These are phyloP conservation scores for Halichoeres trimaculatus DNA, from an alignment of 2,113 vertebrate genomes.

Conservation along the genomic window DNA sequence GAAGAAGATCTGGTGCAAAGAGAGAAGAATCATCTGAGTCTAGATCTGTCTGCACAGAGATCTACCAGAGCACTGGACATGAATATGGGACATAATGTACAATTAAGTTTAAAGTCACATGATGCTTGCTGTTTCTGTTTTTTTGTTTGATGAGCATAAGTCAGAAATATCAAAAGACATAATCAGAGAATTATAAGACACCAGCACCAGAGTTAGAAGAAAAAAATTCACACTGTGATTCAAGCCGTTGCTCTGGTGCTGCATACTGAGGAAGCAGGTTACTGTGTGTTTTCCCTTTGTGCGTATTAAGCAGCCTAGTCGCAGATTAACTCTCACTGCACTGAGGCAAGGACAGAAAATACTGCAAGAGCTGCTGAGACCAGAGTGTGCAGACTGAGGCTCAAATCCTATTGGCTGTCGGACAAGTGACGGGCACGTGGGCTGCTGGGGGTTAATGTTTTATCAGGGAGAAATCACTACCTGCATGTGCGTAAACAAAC, in stretches of 20 bases:
- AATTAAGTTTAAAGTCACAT: too few species aligned
- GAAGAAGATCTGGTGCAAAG: conserved; percentile 36
- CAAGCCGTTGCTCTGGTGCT: conserved; percentile 8
- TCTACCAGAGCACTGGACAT: neutral
- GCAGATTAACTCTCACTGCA: conserved; percentile 57
- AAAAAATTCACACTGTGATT: conserved; percentile 17
- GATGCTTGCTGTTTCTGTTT: too few species aligned
- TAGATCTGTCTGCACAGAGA: neutral
- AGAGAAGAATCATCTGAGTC: neutral
- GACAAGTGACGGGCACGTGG: neutral
- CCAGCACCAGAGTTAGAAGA: neutral
- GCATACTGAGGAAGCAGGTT: conserved; percentile 42
- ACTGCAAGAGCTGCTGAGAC: conserved; percentile 25
- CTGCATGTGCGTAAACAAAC: neutral
- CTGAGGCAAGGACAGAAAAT: conserved; percentile 31
- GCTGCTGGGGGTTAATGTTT: conserved; percentile 27
- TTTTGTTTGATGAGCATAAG: too few species aligned
- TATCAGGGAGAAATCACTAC: neutral
- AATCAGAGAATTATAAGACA: neutral
- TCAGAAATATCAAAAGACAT: too few species aligned
- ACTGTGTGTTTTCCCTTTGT: conserved; percentile 39
- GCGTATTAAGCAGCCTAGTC: conserved; percentile 45
- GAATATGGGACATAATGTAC: neutral
- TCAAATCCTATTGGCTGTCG: conserved; percentile 32
- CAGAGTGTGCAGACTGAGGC: neutral